phyloP scores from a whole-genome alignment of 2,888 invertebrate genomes.

The Spisula solida region DNA sequence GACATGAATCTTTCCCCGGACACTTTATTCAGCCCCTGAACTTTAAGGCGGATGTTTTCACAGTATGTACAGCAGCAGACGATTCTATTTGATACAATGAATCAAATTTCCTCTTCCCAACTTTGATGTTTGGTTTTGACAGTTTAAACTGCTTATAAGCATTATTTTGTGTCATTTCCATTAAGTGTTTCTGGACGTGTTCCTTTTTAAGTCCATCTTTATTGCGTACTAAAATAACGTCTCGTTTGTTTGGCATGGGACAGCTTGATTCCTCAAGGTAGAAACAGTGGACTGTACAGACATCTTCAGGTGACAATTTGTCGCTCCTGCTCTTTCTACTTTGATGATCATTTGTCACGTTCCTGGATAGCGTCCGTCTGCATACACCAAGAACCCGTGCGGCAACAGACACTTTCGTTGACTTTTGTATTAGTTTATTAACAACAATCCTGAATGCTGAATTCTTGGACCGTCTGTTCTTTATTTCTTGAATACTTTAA shows the following conservation, averaged over 20 bases:
- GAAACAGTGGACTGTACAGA: neutral
- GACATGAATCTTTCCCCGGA: neutral
- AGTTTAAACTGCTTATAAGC: conserved; percentile 40
- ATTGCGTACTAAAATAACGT: neutral
- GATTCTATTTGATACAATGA: conserved; percentile 11
- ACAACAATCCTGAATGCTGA: neutral
- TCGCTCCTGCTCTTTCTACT: neutral
- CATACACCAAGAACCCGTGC: neutral
- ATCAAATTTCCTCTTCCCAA: conserved; percentile 32
- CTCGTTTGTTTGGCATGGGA: conserved; percentile 35
- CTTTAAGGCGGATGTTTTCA: conserved; percentile 31
- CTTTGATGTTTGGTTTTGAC: conserved; percentile 21
- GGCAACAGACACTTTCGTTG: conserved; percentile 1
- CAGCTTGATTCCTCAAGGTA: conserved; percentile 30
- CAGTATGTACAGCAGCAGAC: conserved; percentile 45
- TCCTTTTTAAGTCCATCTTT: neutral
- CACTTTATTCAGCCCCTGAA: neutral
- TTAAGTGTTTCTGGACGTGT: conserved; percentile 26
- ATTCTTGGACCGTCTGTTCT: neutral
- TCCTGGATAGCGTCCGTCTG: neutral
- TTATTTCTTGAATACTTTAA: neutral
- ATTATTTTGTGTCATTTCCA: conserved; percentile 37
- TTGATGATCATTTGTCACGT: neutral
- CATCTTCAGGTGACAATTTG: neutral
- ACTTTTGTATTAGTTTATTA: neutral